phyloP scores from a whole-genome alignment of 2,113 vertebrate species.

The Rhea americana region DNA sequence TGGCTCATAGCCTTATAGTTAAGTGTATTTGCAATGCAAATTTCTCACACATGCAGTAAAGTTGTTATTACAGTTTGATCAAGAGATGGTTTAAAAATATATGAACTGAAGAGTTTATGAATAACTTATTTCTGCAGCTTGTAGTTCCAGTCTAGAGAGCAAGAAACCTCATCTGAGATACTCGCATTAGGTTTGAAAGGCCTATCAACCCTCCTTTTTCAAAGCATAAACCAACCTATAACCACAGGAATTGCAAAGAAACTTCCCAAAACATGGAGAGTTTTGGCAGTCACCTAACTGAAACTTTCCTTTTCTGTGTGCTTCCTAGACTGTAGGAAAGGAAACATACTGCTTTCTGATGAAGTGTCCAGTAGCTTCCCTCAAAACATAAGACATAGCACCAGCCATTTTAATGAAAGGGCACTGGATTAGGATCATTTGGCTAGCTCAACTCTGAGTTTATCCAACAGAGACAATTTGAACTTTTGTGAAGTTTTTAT shows the following conservation, averaged over 20 bases:
- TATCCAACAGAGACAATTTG: background rate
- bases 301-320: background rate
- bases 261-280: rapidly evolving
- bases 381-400: background rate
- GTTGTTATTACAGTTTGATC: constrained; percentile 25
- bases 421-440: background rate
- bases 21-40: constrained; percentile 52
- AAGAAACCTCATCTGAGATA: background rate
- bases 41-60: constrained; percentile 17
- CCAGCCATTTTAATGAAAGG: background rate
- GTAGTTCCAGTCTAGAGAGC: background rate
- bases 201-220: background rate
- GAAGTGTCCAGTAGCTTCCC: background rate
- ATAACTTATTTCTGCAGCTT: background rate
- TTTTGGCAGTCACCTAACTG: background rate
- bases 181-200: background rate
- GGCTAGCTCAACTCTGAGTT: background rate
- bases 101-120: constrained; percentile 3
- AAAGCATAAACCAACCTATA: background rate
- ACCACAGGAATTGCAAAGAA: background rate
- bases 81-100: constrained; percentile 25
- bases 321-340: background rate
- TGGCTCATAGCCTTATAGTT: constrained; percentile 25
- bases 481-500: background rate
- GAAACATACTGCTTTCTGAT: background rate